Conservation (phyloP, 2,888 invertebrate species). For the Nomada fabriciana region DNA sequence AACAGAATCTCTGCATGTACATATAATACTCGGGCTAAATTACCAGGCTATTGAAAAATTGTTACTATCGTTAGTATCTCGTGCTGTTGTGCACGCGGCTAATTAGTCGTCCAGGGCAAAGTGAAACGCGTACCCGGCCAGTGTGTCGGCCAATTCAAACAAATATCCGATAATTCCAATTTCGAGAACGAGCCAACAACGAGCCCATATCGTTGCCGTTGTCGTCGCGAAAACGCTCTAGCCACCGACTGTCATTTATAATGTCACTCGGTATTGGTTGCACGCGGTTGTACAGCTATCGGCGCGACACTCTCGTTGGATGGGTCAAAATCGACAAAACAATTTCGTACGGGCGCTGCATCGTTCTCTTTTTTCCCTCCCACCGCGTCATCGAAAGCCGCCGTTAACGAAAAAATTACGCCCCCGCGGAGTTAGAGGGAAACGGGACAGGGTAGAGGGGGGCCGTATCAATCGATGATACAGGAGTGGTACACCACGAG, state of each 20-base stretch:
- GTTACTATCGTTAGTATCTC: conserved; percentile 80
- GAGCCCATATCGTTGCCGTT: conserved; percentile 14
- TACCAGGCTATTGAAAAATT: conserved; percentile 83
- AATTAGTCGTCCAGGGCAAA: conserved; percentile 73
- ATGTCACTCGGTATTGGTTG: conserved; percentile 62
- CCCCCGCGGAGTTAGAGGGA: background rate
- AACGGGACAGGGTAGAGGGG: background rate
- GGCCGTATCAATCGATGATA: conserved; percentile 28
- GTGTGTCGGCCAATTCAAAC: conserved; percentile 50
- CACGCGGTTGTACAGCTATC: conserved; percentile 59
- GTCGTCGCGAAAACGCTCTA: conserved; percentile 50
- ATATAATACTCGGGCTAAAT: conserved; percentile 61
- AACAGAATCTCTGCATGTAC: too few relatives aligned
- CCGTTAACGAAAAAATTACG: conserved; percentile 34
- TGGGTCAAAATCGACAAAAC: conserved; percentile 73
- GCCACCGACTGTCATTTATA: conserved; percentile 66
- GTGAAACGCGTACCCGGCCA: conserved; percentile 31
- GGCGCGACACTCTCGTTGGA: conserved; percentile 71
- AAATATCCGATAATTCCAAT: conserved; percentile 71
- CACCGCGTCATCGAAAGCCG: conserved; percentile 14
- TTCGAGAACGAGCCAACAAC: conserved; percentile 49
- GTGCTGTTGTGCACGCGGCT: conserved; percentile 56
- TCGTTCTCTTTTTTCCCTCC: background rate
- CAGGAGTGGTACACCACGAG: conserved; percentile 20
- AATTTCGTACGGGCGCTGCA: conserved; percentile 71